Conservation (phyloP, 2,888 invertebrate species). For the Drosophila borborema region DNA sequence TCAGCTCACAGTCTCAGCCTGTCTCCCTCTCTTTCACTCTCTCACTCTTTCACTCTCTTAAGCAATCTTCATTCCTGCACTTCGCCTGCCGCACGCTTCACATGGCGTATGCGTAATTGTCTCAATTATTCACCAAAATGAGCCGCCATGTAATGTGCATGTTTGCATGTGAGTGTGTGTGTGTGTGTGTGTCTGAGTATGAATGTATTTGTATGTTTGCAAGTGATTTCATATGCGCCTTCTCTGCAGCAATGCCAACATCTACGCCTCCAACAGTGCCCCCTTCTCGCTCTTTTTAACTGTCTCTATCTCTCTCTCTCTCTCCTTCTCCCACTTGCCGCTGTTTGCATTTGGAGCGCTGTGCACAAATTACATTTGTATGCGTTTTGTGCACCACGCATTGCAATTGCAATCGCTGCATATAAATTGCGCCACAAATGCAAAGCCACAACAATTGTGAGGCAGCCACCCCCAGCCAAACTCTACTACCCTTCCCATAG, state of each 20-base stretch:
- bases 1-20: neutral
- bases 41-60: neutral
- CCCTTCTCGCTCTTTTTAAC: neutral
- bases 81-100: constrained; percentile 21
- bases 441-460: constrained; percentile 75
- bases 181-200: constrained; percentile 15
- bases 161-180: constrained; percentile 11
- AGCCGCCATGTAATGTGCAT: constrained; percentile 62
- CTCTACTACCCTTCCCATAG: neutral
- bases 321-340: constrained; percentile 13
- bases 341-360: constrained; percentile 68
- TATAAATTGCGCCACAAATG: constrained; percentile 76
- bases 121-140: constrained; percentile 81
- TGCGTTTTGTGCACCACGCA: constrained; percentile 78
- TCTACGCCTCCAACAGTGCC: neutral
- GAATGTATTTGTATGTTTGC: constrained; percentile 34
- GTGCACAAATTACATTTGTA: constrained; percentile 77
- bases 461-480: neutral
- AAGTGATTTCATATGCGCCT: constrained; percentile 72
- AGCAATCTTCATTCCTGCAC: neutral
- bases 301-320: neutral
- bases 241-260: constrained; percentile 45
- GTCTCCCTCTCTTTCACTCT: neutral
- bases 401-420: constrained; percentile 80
- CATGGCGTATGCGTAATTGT: constrained; percentile 76